A percentile compares a stretch with the other conserved stretches of the same genome.
Evolutionary conservation across 1,140 invertebrate species (phyloP).

Genomic region (Varroa destructor): DNA sequence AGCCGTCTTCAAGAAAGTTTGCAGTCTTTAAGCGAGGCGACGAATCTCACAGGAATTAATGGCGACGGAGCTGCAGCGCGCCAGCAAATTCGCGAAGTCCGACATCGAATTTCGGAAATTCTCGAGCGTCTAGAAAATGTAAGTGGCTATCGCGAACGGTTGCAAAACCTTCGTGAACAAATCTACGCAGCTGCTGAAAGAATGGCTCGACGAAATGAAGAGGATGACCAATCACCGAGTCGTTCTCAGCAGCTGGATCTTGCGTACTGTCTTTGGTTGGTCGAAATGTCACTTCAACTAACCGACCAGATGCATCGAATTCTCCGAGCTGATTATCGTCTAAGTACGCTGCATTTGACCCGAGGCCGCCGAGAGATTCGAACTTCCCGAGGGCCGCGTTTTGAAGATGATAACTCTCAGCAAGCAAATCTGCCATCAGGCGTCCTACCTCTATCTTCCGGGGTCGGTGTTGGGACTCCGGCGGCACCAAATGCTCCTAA

Average conservation of each 20-base stretch:
- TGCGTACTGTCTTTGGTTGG: constrained; percentile 16
- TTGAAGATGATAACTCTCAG: neutral
- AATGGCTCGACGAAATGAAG: neutral
- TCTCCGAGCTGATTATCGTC: neutral
- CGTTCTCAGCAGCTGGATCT: constrained; percentile 6
- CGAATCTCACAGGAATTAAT: neutral
- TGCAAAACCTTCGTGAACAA: constrained; percentile 5
- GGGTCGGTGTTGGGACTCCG: neutral
- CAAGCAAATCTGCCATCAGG: neutral
- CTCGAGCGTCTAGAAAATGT: constrained; percentile 24
- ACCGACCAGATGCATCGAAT: constrained; percentile 16
- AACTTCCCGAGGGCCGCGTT: neutral
- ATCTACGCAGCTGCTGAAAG: neutral
- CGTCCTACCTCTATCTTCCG: neutral
- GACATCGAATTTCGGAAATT: neutral
- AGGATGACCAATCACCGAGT: neutral
- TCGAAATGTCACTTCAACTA: constrained; percentile 10
- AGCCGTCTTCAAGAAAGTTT: constrained; percentile 9
- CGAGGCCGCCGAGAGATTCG: neutral
- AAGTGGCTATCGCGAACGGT: constrained; percentile 8
- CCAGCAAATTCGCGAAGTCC: constrained; percentile 8
- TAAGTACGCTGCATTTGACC: neutral
- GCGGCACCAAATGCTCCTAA: neutral
- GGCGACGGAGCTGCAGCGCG: neutral
- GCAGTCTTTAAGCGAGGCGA: constrained; percentile 9